Conservation (phyloP, 2,888 invertebrate species). For the Drosophila pullipes region DNA sequence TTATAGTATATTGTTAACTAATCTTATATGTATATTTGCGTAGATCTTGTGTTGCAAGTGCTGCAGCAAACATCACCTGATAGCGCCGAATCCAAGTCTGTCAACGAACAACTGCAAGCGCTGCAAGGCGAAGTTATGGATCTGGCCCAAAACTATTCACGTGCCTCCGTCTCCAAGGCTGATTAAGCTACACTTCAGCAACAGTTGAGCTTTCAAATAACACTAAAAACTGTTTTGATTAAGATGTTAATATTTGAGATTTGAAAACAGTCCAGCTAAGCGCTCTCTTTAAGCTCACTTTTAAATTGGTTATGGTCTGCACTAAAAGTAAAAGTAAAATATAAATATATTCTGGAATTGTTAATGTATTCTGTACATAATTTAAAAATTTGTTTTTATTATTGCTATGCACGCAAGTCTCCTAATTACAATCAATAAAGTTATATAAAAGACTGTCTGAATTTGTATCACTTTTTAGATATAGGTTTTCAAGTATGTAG, state of each 20-base stretch:
- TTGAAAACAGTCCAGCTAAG: slow-evolving; percentile 1
- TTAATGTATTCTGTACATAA: slow-evolving; percentile 53
- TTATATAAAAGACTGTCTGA: slow-evolving; percentile 43
- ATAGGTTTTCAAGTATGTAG: slow-evolving; percentile 16
- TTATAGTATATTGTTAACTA: background rate
- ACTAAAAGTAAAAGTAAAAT: slow-evolving; percentile 11
- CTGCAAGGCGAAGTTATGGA: slow-evolving; percentile 75
- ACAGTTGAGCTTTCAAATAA: background rate
- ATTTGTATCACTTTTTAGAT: slow-evolving; percentile 55
- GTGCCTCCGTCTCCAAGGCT: slow-evolving; percentile 79
- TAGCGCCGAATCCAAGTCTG: slow-evolving; percentile 86
- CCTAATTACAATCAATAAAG: slow-evolving; percentile 56
- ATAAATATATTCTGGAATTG: slow-evolving; percentile 37
- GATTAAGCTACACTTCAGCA: slow-evolving; percentile 57
- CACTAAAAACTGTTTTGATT: background rate
- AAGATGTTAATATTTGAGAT: background rate
- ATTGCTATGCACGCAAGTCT: slow-evolving; percentile 63
- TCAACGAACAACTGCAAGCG: slow-evolving; percentile 83
- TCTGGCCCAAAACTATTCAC: slow-evolving; percentile 78
- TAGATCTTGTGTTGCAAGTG: slow-evolving; percentile 89
- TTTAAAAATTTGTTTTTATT: slow-evolving; percentile 55
- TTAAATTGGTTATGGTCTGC: slow-evolving; percentile 56
- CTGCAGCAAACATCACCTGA: slow-evolving; percentile 87
- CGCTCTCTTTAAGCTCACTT: slow-evolving; percentile 8
- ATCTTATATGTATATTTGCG: slow-evolving; percentile 30